Evolutionary conservation across 2,888 invertebrate species (phyloP).

Genomic region (Chymomyza fuscimana): DNA sequence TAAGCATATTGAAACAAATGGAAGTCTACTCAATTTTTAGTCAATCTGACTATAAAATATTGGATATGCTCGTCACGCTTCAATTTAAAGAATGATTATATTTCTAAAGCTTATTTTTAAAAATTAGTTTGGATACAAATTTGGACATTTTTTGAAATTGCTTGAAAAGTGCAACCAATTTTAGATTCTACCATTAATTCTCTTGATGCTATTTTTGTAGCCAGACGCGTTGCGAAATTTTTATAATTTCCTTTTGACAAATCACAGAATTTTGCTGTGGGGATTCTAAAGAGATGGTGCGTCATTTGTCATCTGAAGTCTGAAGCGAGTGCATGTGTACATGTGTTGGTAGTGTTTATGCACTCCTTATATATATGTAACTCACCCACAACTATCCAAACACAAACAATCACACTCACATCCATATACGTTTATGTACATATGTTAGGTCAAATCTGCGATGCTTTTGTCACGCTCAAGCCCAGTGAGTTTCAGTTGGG

Average conservation of each 20-base stretch:
- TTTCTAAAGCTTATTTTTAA: not conserved
- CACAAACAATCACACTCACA: conserved; percentile 3
- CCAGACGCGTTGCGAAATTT: conserved; percentile 28
- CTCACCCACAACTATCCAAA: conserved; percentile 49
- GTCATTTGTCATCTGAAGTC: conserved; percentile 57
- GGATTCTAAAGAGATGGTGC: conserved; percentile 24
- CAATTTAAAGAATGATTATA: too few relatives aligned
- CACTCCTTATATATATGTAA: not conserved
- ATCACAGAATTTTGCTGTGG: conserved; percentile 48
- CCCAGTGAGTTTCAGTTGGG: conserved; percentile 12
- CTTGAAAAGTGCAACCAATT: conserved; percentile 1
- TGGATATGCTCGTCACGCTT: too few relatives aligned
- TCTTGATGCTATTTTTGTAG: conserved; percentile 21
- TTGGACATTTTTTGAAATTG: not conserved
- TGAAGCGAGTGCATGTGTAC: conserved; percentile 34
- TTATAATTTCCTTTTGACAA: conserved; percentile 60
- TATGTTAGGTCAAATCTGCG: conserved; percentile 56
- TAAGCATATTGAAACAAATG: too few relatives aligned
- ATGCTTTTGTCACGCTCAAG: conserved; percentile 61
- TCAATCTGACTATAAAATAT: too few relatives aligned
- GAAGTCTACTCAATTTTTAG: too few relatives aligned
- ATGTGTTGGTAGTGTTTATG: conserved; percentile 24
- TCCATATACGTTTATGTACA: conserved; percentile 25
- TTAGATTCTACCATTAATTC: conserved; percentile 50
- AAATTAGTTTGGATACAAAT: not conserved